A percentile compares a stretch with the other conserved stretches of the same genome.
phyloP scores from a whole-genome alignment of 2,797 vertebrate species.

The Avahi laniger region DNA sequence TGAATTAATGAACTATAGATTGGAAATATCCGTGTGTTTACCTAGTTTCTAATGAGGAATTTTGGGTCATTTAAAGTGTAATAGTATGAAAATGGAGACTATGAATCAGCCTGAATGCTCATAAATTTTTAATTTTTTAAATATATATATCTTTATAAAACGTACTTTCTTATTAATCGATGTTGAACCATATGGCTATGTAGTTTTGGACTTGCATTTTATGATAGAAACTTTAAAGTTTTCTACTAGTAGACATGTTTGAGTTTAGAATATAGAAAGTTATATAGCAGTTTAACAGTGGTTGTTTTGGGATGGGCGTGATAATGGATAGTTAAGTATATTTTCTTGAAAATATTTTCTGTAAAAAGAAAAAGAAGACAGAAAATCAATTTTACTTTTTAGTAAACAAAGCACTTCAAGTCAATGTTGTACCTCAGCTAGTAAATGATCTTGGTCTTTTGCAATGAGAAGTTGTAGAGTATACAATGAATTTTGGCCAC shows the following conservation, averaged over 20 bases:
- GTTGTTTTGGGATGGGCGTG: neutral
- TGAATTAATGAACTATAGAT: neutral
- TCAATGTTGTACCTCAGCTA: neutral
- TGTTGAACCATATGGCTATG: neutral
- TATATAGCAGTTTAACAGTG: neutral
- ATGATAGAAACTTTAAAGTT: neutral
- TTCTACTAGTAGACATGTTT: neutral
- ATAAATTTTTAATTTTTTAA: neutral
- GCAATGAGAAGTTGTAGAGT: neutral
- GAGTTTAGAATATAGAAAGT: neutral
- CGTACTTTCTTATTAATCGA: neutral
- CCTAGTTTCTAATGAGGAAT: conserved; percentile 40
- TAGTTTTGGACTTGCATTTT: conserved; percentile 20
- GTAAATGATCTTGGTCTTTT: neutral
- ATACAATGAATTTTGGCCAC: neutral
- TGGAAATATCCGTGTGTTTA: neutral
- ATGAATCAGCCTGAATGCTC: neutral
- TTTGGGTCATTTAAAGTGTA: neutral
- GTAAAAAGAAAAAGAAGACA: neutral
- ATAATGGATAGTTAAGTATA: neutral
- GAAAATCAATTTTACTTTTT: neutral
- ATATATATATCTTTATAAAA: neutral
- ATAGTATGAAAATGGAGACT: neutral
- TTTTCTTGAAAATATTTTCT: neutral
- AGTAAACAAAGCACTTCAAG: neutral